Percentiles rank a stretch among this genome's conserved stretches.
Conservation (phyloP, 2,113 vertebrate species). For the Anseranas semipalmata region DNA sequence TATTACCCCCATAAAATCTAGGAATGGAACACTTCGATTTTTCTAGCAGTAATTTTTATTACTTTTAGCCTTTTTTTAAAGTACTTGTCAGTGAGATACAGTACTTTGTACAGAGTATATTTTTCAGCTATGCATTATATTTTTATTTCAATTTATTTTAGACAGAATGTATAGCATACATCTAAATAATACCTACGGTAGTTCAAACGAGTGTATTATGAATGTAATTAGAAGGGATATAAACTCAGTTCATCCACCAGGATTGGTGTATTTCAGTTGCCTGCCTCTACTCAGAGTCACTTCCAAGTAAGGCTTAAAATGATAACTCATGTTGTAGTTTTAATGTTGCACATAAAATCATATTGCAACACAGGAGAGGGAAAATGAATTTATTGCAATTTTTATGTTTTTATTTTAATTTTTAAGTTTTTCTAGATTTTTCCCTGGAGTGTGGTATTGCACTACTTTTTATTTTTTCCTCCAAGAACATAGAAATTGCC, state of each 20-base stretch:
- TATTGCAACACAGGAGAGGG: conserved; percentile 8
- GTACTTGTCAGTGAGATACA: conserved; percentile 66
- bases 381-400: conserved; percentile 27
- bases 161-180: conserved; percentile 52
- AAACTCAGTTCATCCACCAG: not conserved
- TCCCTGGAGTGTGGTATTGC: not conserved
- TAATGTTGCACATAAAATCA: conserved; percentile 57
- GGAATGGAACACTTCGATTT: conserved; percentile 74
- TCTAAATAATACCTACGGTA: conserved; percentile 56
- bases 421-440: conserved; percentile 30
- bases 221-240: conserved; percentile 50
- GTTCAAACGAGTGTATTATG: conserved; percentile 45
- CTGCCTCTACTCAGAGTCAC: not conserved
- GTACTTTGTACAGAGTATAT: conserved; percentile 58
- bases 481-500: not conserved
- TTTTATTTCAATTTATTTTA: conserved; percentile 80
- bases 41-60: conserved; percentile 76
- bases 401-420: conserved; percentile 58
- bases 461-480: not conserved
- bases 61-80: conserved; percentile 70
- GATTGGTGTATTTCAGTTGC: conserved; percentile 23
- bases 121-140: conserved; percentile 61
- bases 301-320: conserved; percentile 16
- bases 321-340: conserved; percentile 53
- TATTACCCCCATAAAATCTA: conserved; percentile 70